These are phyloP conservation scores for Austrolebias charrua DNA, from an alignment of 2,797 vertebrate species.

Conservation along the genomic window DNA sequence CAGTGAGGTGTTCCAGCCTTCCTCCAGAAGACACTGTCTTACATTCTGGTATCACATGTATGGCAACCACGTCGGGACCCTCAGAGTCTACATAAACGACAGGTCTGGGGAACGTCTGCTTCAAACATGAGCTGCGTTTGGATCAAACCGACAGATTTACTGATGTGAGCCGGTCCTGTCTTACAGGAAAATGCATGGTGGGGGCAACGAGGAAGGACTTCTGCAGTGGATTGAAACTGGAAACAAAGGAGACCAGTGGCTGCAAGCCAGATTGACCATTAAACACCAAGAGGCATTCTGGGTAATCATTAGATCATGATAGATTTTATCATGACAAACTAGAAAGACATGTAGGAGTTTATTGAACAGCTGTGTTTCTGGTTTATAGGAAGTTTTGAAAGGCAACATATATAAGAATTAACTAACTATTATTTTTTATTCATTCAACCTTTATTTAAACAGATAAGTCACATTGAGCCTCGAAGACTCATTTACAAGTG, in stretches of 20 bases:
- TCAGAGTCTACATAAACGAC: constrained; percentile 71
- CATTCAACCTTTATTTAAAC: no score
- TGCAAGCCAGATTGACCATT: constrained; percentile 46
- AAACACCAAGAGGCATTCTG: constrained; percentile 70
- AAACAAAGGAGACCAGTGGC: constrained; percentile 72
- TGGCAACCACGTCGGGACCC: constrained; percentile 68
- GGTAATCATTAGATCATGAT: constrained; percentile 59
- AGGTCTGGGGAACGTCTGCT: constrained; percentile 45
- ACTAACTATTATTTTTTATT: no score
- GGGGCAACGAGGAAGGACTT: constrained; percentile 53
- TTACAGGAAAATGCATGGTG: constrained; percentile 57
- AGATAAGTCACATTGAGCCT: no score
- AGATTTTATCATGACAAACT: no score
- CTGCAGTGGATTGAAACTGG: constrained; percentile 69
- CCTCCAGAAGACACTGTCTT: constrained; percentile 72
- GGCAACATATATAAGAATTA: no score
- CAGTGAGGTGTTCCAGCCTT: constrained; percentile 70
- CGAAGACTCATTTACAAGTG: no score
- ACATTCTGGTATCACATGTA: constrained; percentile 81
- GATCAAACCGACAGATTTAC: not conserved
- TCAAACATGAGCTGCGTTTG: not conserved
- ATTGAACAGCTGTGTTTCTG: no score
- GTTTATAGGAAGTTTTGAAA: no score
- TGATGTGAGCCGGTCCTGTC: constrained; percentile 1
- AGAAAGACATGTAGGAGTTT: no score